Percentiles rank a stretch among this genome's conserved stretches.
Conservation (phyloP, 2,888 invertebrate species). For the Zhuqinia jingwanae region DNA sequence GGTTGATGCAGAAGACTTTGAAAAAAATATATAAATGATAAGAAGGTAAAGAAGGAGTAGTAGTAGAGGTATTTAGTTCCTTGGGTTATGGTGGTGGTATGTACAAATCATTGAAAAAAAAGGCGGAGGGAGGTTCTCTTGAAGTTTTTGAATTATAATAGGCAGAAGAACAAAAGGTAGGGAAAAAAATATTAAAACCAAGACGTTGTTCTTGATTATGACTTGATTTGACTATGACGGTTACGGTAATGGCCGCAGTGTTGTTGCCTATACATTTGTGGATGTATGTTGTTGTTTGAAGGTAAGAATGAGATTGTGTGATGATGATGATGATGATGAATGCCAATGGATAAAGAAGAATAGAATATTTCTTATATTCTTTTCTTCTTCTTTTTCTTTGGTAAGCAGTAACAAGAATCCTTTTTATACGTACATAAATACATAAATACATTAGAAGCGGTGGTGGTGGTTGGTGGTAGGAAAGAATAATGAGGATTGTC, state of each 20-base stretch:
- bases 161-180: constrained; percentile 4
- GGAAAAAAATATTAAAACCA: constrained; percentile 38
- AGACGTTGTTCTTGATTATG: constrained; percentile 40
- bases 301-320: background rate
- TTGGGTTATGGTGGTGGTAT: constrained; percentile 5
- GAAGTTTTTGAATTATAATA: constrained; percentile 22
- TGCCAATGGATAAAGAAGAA: constrained; percentile 8
- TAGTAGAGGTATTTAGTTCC: background rate
- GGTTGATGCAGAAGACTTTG: background rate
- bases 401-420: background rate
- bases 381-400: background rate
- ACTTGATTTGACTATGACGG: constrained; percentile 19
- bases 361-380: background rate
- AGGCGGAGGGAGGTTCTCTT: constrained; percentile 35
- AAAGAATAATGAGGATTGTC: constrained; percentile 50
- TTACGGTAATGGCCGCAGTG: background rate
- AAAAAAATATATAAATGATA: too few species aligned
- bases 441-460: background rate
- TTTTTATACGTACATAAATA: too few species aligned
- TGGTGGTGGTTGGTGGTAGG: too few species aligned
- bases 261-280: background rate
- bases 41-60: background rate
- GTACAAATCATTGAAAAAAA: constrained; percentile 36
- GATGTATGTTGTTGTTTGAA: background rate
- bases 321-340: constrained; percentile 1